Evolutionary conservation across 2,113 vertebrate species (phyloP).

Genomic region (Brevimyrus niger): DNA sequence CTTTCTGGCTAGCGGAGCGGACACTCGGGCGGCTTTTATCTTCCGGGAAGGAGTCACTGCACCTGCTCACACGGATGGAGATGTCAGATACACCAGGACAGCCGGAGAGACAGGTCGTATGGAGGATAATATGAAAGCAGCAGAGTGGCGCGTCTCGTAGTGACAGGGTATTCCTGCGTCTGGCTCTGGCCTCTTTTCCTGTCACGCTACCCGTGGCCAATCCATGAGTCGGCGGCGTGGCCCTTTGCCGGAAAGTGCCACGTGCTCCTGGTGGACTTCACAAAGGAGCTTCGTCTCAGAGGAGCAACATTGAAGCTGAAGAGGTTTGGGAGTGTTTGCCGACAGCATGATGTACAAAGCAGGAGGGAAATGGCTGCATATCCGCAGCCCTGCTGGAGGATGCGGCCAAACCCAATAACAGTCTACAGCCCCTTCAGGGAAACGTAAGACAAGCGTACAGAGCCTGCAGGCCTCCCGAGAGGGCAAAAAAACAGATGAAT

Average conservation of each 20-base stretch:
- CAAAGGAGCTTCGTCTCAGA: neutral
- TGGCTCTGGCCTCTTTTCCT: neutral
- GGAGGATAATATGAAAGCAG: neutral
- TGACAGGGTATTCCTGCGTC: neutral
- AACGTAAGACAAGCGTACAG: neutral
- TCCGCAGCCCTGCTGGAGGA: neutral
- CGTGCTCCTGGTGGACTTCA: neutral
- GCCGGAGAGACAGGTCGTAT: neutral
- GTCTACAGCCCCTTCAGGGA: neutral
- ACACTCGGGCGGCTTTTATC: neutral
- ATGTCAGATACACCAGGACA: neutral
- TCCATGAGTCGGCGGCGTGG: neutral
- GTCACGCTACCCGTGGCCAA: neutral
- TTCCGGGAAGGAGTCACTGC: neutral
- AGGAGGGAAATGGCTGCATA: neutral
- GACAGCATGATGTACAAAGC: neutral
- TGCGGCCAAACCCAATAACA: neutral
- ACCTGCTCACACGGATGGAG: neutral
- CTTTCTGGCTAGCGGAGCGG: neutral
- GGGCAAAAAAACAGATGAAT: neutral
- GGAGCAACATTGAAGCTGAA: neutral
- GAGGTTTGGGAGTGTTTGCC: neutral
- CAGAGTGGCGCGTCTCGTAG: neutral
- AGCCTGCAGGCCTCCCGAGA: neutral
- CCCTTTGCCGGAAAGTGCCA: neutral